Evolutionary conservation across 1,140 invertebrate species (phyloP), one percentile per base, ranked within the genome.

Genomic region (Rhopalosiphum padi): DNA sequence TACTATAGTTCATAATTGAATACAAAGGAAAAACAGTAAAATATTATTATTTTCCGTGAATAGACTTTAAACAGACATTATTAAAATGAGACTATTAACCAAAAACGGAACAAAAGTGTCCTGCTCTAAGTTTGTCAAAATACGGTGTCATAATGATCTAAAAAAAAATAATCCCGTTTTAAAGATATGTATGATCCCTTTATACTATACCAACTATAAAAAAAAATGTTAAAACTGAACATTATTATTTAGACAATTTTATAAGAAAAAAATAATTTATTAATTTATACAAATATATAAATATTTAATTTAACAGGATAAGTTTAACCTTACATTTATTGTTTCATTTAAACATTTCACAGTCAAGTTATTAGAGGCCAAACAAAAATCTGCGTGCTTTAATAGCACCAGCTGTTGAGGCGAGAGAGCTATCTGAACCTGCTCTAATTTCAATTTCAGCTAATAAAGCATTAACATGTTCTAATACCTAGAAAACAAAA

Each of bases 341-440:
- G 1, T 68, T n/a, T n/a, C n/a, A 11, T 43, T 43, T 18, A 23
- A 86, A 30, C 25, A 15, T 86, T 25, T 3, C 30, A 46, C 3
- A 43, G 43, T 25, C 11, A 30, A 30, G 6, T 30, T 30, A 25
- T 90, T 91, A 93, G 35, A 93, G 35, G 2, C 35, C 91, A 55
- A 93, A 93, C 82, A 93, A 55, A 85, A 93, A 93, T 93, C 91
- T 48, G 11, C 91, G 91, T 30, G 91, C 91, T 93, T 53, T 93
- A 48, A 93, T n/a, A 6, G 91, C n/a, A 23, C 68, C 43, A 18
- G 60, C 30, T 77, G 90, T n/a, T 48, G 60, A 46, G 22, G n/a
- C 48, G 0, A n/a, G 48, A 86, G 15, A 41, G 30, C 25, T 43
- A 83, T 85, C 46, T 22, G 91, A 85, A n/a, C 48, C 91, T 25